These are phyloP conservation scores for Episyrphus balteatus DNA, from an alignment of 1,140 invertebrate species.

Conservation along the genomic window DNA sequence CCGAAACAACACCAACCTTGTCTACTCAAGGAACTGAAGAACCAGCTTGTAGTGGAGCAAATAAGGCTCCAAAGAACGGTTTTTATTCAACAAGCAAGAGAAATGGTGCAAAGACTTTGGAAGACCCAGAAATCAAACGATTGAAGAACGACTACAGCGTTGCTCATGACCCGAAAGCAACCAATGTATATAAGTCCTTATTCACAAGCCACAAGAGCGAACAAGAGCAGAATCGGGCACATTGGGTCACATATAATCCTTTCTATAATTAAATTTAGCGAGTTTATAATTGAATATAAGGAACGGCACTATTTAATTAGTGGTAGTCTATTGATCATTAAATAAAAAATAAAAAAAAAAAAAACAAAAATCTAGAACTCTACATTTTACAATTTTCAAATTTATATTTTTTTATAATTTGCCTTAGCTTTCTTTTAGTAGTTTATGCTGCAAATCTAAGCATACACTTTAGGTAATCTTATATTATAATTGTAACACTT, in stretches of 20 bases:
- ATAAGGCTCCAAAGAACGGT: slow-evolving; percentile 10
- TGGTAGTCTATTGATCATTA: no score
- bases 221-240: slow-evolving; percentile 73
- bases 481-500: no score
- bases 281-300: neutral
- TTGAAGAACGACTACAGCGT: slow-evolving; percentile 70
- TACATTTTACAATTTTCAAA: no score
- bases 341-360: no score
- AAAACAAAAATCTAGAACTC: no score
- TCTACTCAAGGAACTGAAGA: neutral
- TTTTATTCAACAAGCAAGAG: slow-evolving; percentile 10
- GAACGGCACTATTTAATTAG: no score
- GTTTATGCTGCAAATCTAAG: no score
- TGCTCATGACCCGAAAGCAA: slow-evolving; percentile 82
- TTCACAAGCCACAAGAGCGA: slow-evolving; percentile 86
- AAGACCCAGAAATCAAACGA: slow-evolving; percentile 63
- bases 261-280: slow-evolving; percentile 67
- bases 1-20: neutral
- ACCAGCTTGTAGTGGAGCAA: slow-evolving; percentile 22
- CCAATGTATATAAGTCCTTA: slow-evolving; percentile 87
- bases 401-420: no score
- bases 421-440: no score
- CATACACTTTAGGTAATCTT: no score
- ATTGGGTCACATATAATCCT: slow-evolving; percentile 97
- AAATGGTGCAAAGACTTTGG: slow-evolving; percentile 30